Base-by-base conservation (phyloP, 1,140 invertebrate genomes). In the Caenorhabditis inopinata region DNA sequence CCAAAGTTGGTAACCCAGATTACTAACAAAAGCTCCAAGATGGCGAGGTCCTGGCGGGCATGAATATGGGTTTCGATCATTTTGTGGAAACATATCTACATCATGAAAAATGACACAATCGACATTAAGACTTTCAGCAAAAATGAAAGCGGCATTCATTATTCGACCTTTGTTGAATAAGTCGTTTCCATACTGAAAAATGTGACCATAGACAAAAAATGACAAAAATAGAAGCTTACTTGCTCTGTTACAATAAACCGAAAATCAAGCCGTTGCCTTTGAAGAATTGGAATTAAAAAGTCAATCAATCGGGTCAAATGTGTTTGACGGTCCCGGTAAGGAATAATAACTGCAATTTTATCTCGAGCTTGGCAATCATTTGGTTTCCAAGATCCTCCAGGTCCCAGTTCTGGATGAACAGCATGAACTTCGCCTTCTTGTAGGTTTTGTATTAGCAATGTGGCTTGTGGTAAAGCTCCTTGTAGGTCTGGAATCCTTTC, bases 151-250 rank as follows among this genome's bases (percentile, higher is more conserved):
- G 82, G 96, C 93, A 88, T 98, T 98, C 85, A 98, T 93, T 9
- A 98, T 91, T 88, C 95, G 94, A 0, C 94, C 96, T 85, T 95
- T 92, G 90, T 98, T 98, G 86, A 97, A 98, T 14, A 93, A 93
- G 74, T 89, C 89, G 75, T 87, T 89, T 23, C 90, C 91, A 58
- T 82, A 86, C 91, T 91, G 74, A 29, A 82, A 85, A 83, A 42
- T 18, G 1, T 14, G 9, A 38, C 78, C 38, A n/a, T 46, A 51
- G 5, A 47, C 32, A 25, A 21, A 16, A 25, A 48, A 12, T 12
- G 23, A 14, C 14, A 45, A 38, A n/a, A 27, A 38, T 1, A 74
- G 14, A 42, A 7, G 5, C 73, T 68, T 62, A 85, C 88, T 79
- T 88, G 87, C 87, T 88, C 87, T 12, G 88, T 89, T 35, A 88